Conservation (phyloP, 2,113 vertebrate genomes). For the Hoplias malabaricus region DNA sequence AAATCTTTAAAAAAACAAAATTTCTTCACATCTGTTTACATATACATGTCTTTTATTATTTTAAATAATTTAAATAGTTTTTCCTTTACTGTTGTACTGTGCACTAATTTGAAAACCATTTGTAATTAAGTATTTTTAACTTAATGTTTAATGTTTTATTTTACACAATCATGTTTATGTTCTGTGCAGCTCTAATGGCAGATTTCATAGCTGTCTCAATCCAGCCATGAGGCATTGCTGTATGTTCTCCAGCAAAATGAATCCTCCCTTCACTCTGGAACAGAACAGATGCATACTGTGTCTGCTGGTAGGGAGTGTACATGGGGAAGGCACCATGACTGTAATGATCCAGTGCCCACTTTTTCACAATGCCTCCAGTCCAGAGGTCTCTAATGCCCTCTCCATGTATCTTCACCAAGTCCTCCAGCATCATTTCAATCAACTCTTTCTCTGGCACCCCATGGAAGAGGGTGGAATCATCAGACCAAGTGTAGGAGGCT, state of each 20-base stretch:
- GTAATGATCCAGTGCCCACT: conserved; percentile 77
- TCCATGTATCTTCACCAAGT: conserved; percentile 76
- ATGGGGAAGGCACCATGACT: conserved; percentile 75
- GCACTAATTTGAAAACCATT: too few relatives aligned
- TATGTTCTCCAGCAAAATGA: conserved; percentile 84
- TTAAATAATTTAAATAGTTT: too few relatives aligned
- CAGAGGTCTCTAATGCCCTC: conserved; percentile 56
- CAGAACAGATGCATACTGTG: conserved; percentile 63
- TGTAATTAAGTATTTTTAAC: too few relatives aligned
- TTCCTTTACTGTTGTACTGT: too few relatives aligned
- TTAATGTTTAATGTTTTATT: too few relatives aligned
- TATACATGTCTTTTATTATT: too few relatives aligned
- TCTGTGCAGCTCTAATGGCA: conserved; percentile 71
- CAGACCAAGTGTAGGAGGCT: conserved; percentile 81
- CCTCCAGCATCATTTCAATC: conserved; percentile 67
- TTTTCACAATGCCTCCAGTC: conserved; percentile 74
- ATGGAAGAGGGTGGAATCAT: conserved; percentile 75
- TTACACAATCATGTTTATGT: conserved; percentile 66
- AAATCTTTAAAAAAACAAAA: too few relatives aligned
- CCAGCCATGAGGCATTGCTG: conserved; percentile 78
- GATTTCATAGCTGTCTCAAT: conserved; percentile 83
- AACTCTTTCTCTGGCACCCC: conserved; percentile 62
- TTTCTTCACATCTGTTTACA: too few relatives aligned
- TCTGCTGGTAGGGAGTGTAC: conserved; percentile 80
- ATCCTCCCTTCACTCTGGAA: conserved; percentile 71